These are phyloP conservation scores for Pycnomerus fuliginosus DNA, from an alignment of 2,888 invertebrate species.

Conservation along the genomic window DNA sequence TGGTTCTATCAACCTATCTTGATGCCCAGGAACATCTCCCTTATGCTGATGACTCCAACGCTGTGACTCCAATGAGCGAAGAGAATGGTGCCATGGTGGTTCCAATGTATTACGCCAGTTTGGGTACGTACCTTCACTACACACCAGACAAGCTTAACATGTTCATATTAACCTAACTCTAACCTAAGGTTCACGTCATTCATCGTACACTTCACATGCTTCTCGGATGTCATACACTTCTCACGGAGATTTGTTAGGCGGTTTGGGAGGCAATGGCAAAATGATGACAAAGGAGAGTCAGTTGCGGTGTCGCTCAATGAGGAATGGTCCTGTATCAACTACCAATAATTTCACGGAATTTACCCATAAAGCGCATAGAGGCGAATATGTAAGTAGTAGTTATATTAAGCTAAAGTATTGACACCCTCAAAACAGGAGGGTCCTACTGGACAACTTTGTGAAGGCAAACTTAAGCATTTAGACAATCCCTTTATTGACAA, in stretches of 20 bases:
- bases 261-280: conserved; percentile 60
- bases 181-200: conserved; percentile 77
- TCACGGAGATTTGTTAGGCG: conserved; percentile 85
- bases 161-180: conserved; percentile 19
- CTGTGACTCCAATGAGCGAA: conserved; percentile 97
- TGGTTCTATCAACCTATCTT: conserved; percentile 91
- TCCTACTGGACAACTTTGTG: conserved; percentile 76
- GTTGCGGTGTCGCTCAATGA: conserved; percentile 72
- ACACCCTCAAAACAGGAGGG: too few species aligned
- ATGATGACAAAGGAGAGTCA: conserved; percentile 84
- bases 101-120: conserved; percentile 84
- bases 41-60: conserved; percentile 96
- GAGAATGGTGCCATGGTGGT: conserved; percentile 95
- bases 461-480: conserved; percentile 79
- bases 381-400: conserved; percentile 65
- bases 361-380: conserved; percentile 66
- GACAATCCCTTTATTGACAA: conserved; percentile 93
- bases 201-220: conserved; percentile 94
- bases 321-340: conserved; percentile 61
- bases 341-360: conserved; percentile 62
- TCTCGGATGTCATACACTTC: conserved; percentile 92
- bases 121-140: conserved; percentile 57
- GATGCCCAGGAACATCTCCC: conserved; percentile 94
- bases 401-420: too few species aligned
- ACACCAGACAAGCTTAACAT: not conserved